Evolutionary conservation across 2,113 vertebrate species (phyloP), one percentile per base, ranked within the genome.

Genomic region (Apteryx owenii): DNA sequence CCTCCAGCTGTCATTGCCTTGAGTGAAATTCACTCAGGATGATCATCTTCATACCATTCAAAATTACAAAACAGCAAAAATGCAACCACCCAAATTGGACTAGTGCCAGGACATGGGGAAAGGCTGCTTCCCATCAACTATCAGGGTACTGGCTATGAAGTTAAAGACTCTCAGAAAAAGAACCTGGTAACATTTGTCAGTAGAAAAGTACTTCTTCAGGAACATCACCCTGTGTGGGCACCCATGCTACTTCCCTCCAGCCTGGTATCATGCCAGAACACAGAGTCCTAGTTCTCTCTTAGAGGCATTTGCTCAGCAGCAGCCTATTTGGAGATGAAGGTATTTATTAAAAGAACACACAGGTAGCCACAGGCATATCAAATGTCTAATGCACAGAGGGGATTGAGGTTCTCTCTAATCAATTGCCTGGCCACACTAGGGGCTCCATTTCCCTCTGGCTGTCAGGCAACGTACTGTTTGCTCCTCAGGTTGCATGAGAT

Each of bases 31-130:
- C 40, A 4, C 23, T 50, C 0, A 0, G 79, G 62, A 3, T 23
- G 5, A 31, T 61, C 28, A 9, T 17, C 31, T 17, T 42, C 28
- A 25, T 13, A n/a, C 28, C 2, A 0, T 2, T 4, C 40, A 62
- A 33, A 44, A 5, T 50, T 21, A 15, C 6, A 12, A 58, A 53
- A 4, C 13, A 38, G 36, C 36, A 38, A 53, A 8, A 60, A 6
- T 3, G 17, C 9, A 81, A 13, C 29, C 3, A 5, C 21, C 8
- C 54, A 13, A 10, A 28, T 10, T 5, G 40, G 29, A 20, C 12
- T 17, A 33, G 33, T 5, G 26, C 19, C 56, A n/a, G 15, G 2
- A 7, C 3, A 7, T 7, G 23, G 26, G 51, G 58, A 56, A 33
- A 53, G 48, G 53, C 28, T 71, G 20, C 14, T 51, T 56, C 75